Percentiles rank a stretch among this genome's conserved stretches.
Evolutionary conservation across 1,140 invertebrate genomes (phyloP).

Genomic region (Calosoma granatense): DNA sequence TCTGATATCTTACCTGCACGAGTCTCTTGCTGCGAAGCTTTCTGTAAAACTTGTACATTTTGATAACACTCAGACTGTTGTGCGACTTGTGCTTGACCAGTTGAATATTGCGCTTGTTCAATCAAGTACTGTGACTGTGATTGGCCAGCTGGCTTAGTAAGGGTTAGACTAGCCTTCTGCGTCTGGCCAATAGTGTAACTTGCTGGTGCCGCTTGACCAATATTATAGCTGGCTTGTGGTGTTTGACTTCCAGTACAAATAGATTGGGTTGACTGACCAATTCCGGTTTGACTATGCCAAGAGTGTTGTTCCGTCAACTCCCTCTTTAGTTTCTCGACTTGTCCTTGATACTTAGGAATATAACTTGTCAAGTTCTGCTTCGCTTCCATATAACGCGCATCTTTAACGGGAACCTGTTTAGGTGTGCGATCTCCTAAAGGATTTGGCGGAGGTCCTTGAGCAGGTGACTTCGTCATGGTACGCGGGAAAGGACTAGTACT

Average conservation of each 20-base stretch:
- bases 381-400: slow-evolving; percentile 18
- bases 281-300: not conserved
- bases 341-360: slow-evolving; percentile 26
- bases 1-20: not conserved
- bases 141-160: too few relatives aligned
- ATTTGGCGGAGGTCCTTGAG: slow-evolving; percentile 48
- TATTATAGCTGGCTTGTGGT: not conserved
- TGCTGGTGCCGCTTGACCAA: not conserved
- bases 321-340: slow-evolving; percentile 18
- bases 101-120: not conserved
- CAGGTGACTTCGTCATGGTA: slow-evolving; percentile 38
- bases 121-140: too few relatives aligned
- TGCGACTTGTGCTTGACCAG: not conserved
- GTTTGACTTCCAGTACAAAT: too few relatives aligned
- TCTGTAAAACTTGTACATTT: not conserved
- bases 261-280: not conserved
- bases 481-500: slow-evolving; percentile 31
- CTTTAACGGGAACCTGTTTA: slow-evolving; percentile 21
- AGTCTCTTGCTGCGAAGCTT: not conserved
- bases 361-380: slow-evolving; percentile 24
- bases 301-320: not conserved
- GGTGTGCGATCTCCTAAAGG: slow-evolving; percentile 33
- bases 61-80: not conserved
- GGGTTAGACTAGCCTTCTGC: too few relatives aligned
- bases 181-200: too few relatives aligned